Conservation (phyloP, 2,797 vertebrate genomes). For the Peromyscus attwateri region DNA sequence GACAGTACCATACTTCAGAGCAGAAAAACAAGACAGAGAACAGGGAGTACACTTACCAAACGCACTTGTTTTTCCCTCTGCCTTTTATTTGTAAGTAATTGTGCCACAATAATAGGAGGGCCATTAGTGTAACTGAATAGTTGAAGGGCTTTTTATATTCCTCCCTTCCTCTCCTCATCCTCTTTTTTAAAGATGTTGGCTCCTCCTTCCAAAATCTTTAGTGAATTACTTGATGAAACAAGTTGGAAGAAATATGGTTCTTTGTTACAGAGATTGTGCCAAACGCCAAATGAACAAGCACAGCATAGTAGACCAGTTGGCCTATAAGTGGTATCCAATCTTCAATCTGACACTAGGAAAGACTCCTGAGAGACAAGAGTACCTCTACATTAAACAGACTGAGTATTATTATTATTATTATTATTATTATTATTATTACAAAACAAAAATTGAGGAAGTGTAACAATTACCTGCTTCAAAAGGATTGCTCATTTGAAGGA, state of each 20-base stretch:
- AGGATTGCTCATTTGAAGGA: conserved; percentile 30
- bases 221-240: conserved; percentile 30
- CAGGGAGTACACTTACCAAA: conserved; percentile 73
- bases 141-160: conserved; percentile 20
- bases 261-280: conserved; percentile 12
- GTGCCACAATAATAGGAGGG: conserved; percentile 27
- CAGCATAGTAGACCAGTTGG: neutral
- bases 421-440: neutral
- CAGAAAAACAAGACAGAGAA: conserved; percentile 74
- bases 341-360: neutral
- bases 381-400: conserved; percentile 18
- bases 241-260: conserved; percentile 41
- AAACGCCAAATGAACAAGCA: neutral
- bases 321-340: neutral
- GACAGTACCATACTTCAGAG: conserved; percentile 68
- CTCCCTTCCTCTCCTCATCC: neutral
- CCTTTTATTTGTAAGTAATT: conserved; percentile 72
- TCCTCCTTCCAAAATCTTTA: conserved; percentile 65
- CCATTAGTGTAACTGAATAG: conserved; percentile 53
- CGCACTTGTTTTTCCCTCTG: conserved; percentile 60
- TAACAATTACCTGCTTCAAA: conserved; percentile 14
- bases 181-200: conserved; percentile 63
- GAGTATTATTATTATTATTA: neutral
- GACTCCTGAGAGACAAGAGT: neutral
- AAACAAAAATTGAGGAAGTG: conserved; percentile 10